Percentiles rank a stretch among this genome's conserved stretches.
These are phyloP conservation scores for Pristionchus maxplancki DNA, from an alignment of 2,888 invertebrate species.

Conservation along the genomic window DNA sequence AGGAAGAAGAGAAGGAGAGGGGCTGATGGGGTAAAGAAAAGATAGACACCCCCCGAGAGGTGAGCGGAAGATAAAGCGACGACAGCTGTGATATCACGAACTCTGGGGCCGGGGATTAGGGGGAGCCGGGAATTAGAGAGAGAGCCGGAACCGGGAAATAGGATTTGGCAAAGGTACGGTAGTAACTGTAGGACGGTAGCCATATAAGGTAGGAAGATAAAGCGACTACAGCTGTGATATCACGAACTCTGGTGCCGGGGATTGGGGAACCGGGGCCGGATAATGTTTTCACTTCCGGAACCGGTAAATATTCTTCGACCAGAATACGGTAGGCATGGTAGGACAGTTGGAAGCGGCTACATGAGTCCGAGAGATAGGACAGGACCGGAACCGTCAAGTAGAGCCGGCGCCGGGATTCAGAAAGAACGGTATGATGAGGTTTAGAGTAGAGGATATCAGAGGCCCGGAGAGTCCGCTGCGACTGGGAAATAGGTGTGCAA, in stretches of 20 bases:
- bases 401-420: neutral
- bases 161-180: too few species aligned
- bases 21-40: neutral
- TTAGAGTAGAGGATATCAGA: neutral
- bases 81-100: conserved; percentile 33
- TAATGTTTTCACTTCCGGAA: too few species aligned
- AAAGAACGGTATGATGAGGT: neutral
- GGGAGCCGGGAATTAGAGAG: neutral
- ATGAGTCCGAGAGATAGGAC: neutral
- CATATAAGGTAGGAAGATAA: too few species aligned
- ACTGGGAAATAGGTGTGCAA: neutral
- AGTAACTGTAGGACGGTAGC: too few species aligned
- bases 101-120: neutral
- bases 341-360: too few species aligned
- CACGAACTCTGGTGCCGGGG: neutral
- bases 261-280: neutral
- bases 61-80: conserved; percentile 41
- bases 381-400: neutral
- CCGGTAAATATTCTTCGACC: neutral
- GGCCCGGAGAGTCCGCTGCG: neutral
- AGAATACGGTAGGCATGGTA: too few species aligned
- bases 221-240: neutral
- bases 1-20: neutral
- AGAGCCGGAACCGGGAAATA: neutral
- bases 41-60: conserved; percentile 36